Conservation (phyloP, 2,113 vertebrate species). For the Leptocoma aspasia region DNA sequence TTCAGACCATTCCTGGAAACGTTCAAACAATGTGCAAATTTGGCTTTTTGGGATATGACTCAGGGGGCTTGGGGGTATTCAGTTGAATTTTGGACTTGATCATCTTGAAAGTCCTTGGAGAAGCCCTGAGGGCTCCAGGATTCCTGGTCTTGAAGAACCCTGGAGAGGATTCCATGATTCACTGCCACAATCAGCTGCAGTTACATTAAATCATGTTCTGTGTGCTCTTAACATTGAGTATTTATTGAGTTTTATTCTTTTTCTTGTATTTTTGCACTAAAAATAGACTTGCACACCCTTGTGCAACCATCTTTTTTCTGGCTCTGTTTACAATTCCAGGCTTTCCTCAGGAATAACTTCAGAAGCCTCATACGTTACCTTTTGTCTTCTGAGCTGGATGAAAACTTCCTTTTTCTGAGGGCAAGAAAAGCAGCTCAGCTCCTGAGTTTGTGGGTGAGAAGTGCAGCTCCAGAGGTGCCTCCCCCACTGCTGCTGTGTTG, state of each 20-base stretch:
- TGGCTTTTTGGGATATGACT: background rate
- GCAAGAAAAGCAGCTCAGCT: accelerated
- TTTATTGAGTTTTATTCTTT: background rate
- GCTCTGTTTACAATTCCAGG: background rate
- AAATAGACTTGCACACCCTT: accelerated
- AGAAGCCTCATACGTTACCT: background rate
- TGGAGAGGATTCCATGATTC: background rate
- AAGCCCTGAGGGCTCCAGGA: accelerated
- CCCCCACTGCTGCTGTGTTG: background rate
- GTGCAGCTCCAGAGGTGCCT: background rate
- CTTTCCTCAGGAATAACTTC: background rate
- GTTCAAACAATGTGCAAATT: background rate
- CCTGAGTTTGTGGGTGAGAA: background rate
- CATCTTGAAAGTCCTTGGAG: background rate
- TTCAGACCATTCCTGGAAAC: background rate
- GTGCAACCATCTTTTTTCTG: background rate
- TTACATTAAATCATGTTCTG: background rate
- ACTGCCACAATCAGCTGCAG: background rate
- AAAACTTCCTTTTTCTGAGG: background rate
- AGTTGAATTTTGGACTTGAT: background rate
- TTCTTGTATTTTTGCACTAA: background rate
- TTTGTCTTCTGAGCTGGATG: background rate
- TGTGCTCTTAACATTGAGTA: background rate
- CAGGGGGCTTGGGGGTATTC: background rate
- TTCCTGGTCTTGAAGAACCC: background rate